A percentile compares a stretch with the other conserved stretches of the same genome.
These are phyloP conservation scores for Apoda limacodes DNA, from an alignment of 2,888 invertebrate species.

Conservation along the genomic window DNA sequence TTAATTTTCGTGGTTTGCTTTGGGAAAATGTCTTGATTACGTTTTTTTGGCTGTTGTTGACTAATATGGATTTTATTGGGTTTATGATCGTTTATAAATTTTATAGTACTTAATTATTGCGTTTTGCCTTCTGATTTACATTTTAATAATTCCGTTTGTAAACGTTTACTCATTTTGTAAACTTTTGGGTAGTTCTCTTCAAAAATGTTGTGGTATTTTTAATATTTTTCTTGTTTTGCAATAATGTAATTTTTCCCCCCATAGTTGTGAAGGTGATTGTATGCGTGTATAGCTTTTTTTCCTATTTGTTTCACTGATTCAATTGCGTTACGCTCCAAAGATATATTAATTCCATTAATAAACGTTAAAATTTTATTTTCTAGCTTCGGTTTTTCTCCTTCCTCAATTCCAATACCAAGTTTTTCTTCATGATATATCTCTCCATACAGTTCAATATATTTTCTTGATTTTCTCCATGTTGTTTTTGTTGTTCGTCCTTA, in stretches of 20 bases:
- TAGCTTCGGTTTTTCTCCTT: neutral
- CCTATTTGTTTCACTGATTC: slow-evolving; percentile 1
- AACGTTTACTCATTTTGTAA: neutral
- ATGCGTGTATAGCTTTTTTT: neutral
- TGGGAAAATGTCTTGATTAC: neutral
- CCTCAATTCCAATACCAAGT: neutral
- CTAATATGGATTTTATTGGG: neutral
- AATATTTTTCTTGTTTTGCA: neutral
- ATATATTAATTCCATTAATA: slow-evolving; percentile 2
- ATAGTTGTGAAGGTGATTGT: slow-evolving; percentile 1
- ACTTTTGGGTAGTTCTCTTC: neutral
- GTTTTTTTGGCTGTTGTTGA: neutral
- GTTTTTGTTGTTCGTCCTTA: too few species aligned
- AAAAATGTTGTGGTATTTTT: neutral
- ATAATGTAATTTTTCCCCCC: slow-evolving; percentile 1
- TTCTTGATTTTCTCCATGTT: slow-evolving; percentile 4
- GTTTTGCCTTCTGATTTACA: neutral
- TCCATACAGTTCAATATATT: neutral
- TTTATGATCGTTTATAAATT: neutral
- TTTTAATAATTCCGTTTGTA: slow-evolving; percentile 1
- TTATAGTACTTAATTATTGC: slow-evolving; percentile 1
- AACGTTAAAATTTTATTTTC: slow-evolving; percentile 5
- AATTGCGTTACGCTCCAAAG: neutral
- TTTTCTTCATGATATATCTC: slow-evolving; percentile 1
- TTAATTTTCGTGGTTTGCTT: neutral